Base-by-base conservation (phyloP, 1,140 invertebrate genomes). In the Drosophila kepulauana region DNA sequence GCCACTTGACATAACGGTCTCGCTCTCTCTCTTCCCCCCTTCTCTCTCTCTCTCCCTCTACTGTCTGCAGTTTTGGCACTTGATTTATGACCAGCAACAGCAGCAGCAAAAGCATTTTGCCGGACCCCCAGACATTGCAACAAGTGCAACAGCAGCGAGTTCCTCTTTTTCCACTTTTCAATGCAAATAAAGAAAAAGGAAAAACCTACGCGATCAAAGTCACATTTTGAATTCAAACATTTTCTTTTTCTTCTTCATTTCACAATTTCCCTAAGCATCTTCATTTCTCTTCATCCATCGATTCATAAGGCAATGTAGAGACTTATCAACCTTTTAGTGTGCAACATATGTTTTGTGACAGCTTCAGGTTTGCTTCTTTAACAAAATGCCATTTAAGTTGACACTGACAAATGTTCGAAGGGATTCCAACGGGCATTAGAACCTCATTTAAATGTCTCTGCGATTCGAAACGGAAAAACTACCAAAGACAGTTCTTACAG, bases 51-150 rank as follows among this genome's bases (percentile, higher is more conserved):
- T 4, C 8, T 30, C n/a, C 7, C 10, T 1, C 28, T 62, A 33
- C 49, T 52, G 35, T 76, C 68, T 71, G 73, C 59, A 71, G 45
- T 64, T 64, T 71, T 75, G 67, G 61, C 68, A 71, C 67, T 75
- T 75, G 73, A 75, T 75, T 75, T 75, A 75, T 71, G 61, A 41
- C 59, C 67, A 75, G 35, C 73, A 59, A 43, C 54, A 49, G 20
- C 54, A 49, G 25, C 41, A 43, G 20, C 20, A 20, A 20, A 20
- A 20, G 20, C n/a, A n/a, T 43, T 41, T 41, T 25, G 58, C 33
- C 48, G 49, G 71, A 56, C 64, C 41, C 52, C 8, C 46, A 56
- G 15, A 56, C 15, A 11, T 30, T 54, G 66, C 73, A 71, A 71
- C 66, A 75, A 71, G 73, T 75, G 67, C 54, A 41, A 58, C 54